phyloP scores from a whole-genome alignment of 2,113 vertebrate species.

The Candoia aspera region DNA sequence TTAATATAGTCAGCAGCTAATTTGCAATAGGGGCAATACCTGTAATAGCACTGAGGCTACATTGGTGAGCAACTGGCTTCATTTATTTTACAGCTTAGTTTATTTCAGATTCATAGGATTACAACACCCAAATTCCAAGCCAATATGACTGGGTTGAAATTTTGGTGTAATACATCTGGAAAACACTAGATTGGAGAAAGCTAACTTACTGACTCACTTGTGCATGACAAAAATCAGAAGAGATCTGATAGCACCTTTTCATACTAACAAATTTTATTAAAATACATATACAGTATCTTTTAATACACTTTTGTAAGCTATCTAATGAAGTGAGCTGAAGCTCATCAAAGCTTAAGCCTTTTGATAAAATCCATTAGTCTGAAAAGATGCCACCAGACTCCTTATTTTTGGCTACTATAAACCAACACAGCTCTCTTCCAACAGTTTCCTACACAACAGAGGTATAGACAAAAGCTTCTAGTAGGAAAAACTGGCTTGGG shows the following conservation, averaged over 20 bases:
- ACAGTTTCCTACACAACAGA: background rate
- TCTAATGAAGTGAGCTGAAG: no score
- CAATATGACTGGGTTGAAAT: background rate
- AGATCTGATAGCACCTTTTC: background rate
- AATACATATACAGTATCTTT: no score
- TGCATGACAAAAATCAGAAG: background rate
- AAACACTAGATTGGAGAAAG: background rate
- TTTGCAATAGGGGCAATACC: background rate
- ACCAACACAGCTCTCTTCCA: background rate
- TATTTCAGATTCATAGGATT: background rate
- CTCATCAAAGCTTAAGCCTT: background rate
- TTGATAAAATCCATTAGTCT: background rate
- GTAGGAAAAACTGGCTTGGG: background rate
- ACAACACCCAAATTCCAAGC: background rate
- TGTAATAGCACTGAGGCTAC: background rate
- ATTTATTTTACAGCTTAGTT: background rate
- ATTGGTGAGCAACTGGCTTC: background rate
- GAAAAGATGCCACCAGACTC: background rate
- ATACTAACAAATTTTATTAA: background rate
- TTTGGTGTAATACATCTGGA: background rate
- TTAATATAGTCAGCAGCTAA: background rate
- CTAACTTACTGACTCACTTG: background rate
- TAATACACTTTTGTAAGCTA: no score
- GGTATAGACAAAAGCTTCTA: background rate
- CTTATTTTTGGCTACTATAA: no score